These are phyloP conservation scores for Leucoma salicis DNA, from an alignment of 2,888 invertebrate genomes.

Conservation along the genomic window DNA sequence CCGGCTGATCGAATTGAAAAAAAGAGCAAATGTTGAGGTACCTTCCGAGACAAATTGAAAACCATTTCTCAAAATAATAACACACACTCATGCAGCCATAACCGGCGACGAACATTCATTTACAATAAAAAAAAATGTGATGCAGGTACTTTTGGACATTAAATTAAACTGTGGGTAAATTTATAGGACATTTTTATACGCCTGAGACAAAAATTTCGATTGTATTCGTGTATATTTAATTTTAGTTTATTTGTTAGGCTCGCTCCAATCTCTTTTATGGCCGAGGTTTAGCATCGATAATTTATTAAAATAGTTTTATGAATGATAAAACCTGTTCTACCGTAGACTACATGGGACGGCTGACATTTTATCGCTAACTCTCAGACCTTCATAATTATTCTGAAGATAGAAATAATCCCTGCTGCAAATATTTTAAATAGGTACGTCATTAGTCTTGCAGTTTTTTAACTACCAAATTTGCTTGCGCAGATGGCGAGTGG, in stretches of 20 bases:
- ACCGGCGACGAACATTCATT: conserved; percentile 74
- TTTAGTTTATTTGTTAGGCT: conserved; percentile 80
- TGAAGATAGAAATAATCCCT: conserved; percentile 10
- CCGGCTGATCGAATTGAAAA: conserved; percentile 20
- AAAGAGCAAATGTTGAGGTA: conserved; percentile 34
- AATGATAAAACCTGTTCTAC: conserved; percentile 70
- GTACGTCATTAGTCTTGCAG: too few species aligned
- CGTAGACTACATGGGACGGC: conserved; percentile 42
- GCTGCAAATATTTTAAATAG: too few species aligned
- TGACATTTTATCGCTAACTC: conserved; percentile 48
- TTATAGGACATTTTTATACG: conserved; percentile 82
- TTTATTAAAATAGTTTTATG: conserved; percentile 79
- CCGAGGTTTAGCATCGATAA: conserved; percentile 72
- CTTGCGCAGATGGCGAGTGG: too few species aligned
- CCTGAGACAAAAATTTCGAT: conserved; percentile 82
- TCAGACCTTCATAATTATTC: conserved; percentile 45
- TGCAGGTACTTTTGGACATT: conserved; percentile 81
- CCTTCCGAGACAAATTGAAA: conserved; percentile 67
- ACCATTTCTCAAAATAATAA: conserved; percentile 79
- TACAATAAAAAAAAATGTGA: conserved; percentile 72
- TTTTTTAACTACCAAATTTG: too few species aligned
- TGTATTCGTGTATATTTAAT: conserved; percentile 81
- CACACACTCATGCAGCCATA: conserved; percentile 71
- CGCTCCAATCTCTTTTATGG: conserved; percentile 75
- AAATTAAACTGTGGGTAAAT: conserved; percentile 82